Evolutionary conservation across 2,888 invertebrate genomes (phyloP).

Genomic region (Trichopria drosophilae): DNA sequence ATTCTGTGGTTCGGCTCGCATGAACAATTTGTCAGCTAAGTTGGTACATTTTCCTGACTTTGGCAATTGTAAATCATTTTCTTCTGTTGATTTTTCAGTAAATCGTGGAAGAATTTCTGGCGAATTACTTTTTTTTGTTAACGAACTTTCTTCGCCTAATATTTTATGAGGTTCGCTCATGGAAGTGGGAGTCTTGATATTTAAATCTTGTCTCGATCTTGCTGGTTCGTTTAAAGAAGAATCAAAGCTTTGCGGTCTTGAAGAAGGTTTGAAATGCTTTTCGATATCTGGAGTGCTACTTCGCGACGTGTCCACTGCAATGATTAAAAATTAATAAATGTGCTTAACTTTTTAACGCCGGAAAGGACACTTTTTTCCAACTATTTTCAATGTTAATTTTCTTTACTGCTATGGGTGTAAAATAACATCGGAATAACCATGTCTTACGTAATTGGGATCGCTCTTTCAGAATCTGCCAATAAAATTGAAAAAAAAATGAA

Average conservation of each 20-base stretch:
- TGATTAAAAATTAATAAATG: conserved; percentile 8
- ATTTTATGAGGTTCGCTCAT: neutral
- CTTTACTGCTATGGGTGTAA: too few species aligned
- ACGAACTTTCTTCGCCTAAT: neutral
- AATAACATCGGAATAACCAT: too few species aligned
- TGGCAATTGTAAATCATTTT: neutral
- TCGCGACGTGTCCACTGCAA: conserved; percentile 48
- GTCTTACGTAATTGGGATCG: too few species aligned
- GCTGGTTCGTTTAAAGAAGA: conserved; percentile 5
- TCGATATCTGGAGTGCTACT: conserved; percentile 51
- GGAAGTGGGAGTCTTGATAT: conserved; percentile 13
- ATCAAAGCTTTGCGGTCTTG: too few species aligned
- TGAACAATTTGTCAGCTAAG: conserved; percentile 51
- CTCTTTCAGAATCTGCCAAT: too few species aligned
- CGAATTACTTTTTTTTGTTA: neutral
- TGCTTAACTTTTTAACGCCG: too few species aligned
- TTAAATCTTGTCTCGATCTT: conserved; percentile 25
- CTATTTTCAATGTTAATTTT: too few species aligned
- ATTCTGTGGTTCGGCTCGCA: conserved; percentile 51
- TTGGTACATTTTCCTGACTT: conserved; percentile 26
- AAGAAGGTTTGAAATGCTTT: conserved; percentile 52
- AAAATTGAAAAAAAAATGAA: too few species aligned
- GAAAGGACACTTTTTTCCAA: too few species aligned
- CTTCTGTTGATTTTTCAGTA: conserved; percentile 26
- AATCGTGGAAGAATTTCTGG: neutral